Percentiles rank a stretch among this genome's conserved stretches.
phyloP scores from a whole-genome alignment of 2,797 vertebrate species.

The Myotis myotis region DNA sequence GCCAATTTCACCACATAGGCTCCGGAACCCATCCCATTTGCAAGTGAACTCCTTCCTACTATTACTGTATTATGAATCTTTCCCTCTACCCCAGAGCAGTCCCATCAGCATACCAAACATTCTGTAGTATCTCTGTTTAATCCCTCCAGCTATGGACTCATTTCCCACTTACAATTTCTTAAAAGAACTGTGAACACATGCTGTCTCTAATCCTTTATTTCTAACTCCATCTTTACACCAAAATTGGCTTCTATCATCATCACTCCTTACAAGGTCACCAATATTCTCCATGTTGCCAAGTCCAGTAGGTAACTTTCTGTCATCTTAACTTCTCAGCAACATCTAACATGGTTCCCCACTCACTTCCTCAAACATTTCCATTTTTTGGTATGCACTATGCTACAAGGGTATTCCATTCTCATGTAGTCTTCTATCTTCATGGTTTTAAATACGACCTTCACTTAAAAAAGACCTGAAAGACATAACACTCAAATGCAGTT shows the following conservation, averaged over 20 bases:
- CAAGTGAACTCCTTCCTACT: not conserved
- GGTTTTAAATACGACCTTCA: not conserved
- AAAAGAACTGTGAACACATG: not conserved
- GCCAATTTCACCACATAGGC: not conserved
- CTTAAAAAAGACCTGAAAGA: not conserved
- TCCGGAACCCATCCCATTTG: not conserved
- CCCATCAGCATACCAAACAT: not conserved
- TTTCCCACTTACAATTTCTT: not conserved
- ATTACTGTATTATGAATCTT: not conserved
- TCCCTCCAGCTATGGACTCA: not conserved
- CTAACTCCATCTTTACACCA: not conserved
- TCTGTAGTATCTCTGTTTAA: not conserved
- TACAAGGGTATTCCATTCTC: not conserved
- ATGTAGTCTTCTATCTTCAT: not conserved
- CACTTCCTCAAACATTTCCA: not conserved
- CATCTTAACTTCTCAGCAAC: not conserved
- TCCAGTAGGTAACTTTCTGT: not conserved
- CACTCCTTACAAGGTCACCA: not conserved
- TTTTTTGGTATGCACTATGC: not conserved
- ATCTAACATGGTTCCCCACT: not conserved
- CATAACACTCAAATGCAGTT: not conserved
- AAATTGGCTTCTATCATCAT: not conserved
- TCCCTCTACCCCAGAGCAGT: too few species aligned
- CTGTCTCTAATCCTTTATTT: not conserved
- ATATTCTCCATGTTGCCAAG: not conserved